phyloP scores from a whole-genome alignment of 2,113 vertebrate species.

The Gobius niger region DNA sequence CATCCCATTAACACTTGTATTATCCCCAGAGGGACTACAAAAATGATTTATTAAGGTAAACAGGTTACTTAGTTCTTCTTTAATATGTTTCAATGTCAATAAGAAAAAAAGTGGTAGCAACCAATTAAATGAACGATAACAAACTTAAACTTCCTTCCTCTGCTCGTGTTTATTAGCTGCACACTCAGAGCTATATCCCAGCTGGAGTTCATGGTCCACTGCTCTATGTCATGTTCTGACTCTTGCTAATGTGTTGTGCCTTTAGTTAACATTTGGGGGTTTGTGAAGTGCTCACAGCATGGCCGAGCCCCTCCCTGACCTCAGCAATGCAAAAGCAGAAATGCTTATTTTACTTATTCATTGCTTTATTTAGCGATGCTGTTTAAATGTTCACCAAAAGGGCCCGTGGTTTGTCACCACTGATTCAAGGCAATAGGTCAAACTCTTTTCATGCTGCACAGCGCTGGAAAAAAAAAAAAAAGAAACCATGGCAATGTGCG shows the following conservation, averaged over 20 bases:
- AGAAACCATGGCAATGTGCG: too few species aligned
- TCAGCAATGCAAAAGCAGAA: slow-evolving; percentile 16
- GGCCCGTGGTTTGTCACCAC: slow-evolving; percentile 12
- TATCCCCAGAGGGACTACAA: too few species aligned
- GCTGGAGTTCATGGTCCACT: not conserved
- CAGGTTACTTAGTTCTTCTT: too few species aligned
- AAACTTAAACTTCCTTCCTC: not conserved
- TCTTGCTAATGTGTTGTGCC: slow-evolving; percentile 1
- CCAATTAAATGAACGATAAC: not conserved
- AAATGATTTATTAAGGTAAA: too few species aligned
- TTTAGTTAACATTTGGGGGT: slow-evolving; percentile 12
- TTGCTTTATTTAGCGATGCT: slow-evolving; percentile 15
- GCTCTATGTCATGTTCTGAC: not conserved
- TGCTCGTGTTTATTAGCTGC: not conserved
- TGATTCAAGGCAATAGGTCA: slow-evolving; percentile 29
- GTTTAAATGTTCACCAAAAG: slow-evolving; percentile 27
- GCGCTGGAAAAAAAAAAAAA: not conserved
- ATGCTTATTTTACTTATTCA: slow-evolving; percentile 40
- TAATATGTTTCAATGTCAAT: too few species aligned
- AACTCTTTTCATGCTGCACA: not conserved
- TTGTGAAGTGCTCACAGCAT: slow-evolving; percentile 9
- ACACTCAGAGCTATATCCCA: not conserved
- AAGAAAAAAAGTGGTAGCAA: too few species aligned
- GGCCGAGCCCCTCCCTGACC: slow-evolving; percentile 20
- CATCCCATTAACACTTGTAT: too few species aligned